phyloP scores from a whole-genome alignment of 1,140 invertebrate species.

The Elymnias hypermnestra region DNA sequence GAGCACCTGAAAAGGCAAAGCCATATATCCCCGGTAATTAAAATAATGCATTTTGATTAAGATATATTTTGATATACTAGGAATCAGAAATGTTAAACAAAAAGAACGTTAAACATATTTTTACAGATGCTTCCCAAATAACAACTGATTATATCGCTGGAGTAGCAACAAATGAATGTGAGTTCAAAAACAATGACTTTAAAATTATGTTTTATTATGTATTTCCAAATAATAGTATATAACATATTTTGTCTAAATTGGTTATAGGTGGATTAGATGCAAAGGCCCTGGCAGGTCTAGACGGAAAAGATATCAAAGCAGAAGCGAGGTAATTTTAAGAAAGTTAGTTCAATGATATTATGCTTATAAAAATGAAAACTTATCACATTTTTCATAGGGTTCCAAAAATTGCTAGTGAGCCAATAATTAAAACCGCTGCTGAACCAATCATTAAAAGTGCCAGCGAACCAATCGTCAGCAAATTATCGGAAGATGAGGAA shows the following conservation, averaged over 20 bases:
- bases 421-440: neutral
- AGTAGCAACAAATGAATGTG: slow-evolving; percentile 41
- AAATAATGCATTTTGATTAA: too few relatives aligned
- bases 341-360: too few relatives aligned
- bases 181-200: slow-evolving; percentile 12
- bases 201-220: too few relatives aligned
- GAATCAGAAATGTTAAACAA: too few relatives aligned
- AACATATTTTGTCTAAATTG: too few relatives aligned
- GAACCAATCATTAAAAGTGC: neutral
- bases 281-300: slow-evolving; percentile 27
- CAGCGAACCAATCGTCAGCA: neutral
- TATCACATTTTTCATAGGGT: too few relatives aligned
- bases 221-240: too few relatives aligned
- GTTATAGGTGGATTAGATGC: slow-evolving; percentile 39
- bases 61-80: too few relatives aligned
- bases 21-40: slow-evolving; percentile 17
- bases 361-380: too few relatives aligned
- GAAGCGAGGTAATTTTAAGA: neutral
- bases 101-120: neutral
- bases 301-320: neutral
- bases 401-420: too few relatives aligned
- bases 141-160: slow-evolving; percentile 36
- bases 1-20: slow-evolving; percentile 25
- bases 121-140: slow-evolving; percentile 36
- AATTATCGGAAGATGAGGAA: slow-evolving; percentile 1